A percentile compares a stretch with the other conserved stretches of the same genome.
phyloP scores from a whole-genome alignment of 2,113 vertebrate genomes.

The Grus americana region DNA sequence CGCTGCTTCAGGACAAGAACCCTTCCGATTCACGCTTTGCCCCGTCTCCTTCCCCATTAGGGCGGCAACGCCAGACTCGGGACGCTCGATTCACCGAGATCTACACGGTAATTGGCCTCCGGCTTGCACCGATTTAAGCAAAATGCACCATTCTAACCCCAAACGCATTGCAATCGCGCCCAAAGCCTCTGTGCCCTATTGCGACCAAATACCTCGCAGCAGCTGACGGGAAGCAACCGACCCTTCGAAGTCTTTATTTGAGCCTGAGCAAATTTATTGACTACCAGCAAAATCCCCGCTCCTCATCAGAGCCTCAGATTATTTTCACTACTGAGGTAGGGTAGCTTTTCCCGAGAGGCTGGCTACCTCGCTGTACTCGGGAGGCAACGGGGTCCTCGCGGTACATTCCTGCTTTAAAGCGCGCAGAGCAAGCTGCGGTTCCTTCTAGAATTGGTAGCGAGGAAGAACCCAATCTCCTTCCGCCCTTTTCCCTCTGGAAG shows the following conservation, averaged over 20 bases:
- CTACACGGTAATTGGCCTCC: neutral
- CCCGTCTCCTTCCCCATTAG: neutral
- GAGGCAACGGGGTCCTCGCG: neutral
- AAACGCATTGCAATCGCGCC: rapidly evolving
- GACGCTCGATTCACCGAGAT: neutral
- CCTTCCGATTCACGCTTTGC: neutral
- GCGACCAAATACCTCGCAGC: neutral
- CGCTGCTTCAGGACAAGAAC: neutral
- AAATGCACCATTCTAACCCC: too few species aligned
- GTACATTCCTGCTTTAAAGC: neutral
- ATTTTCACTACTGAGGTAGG: rapidly evolving
- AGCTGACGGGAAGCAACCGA: neutral
- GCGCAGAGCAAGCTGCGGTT: neutral
- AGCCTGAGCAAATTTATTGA: neutral
- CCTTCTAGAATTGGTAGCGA: neutral
- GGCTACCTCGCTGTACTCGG: neutral
- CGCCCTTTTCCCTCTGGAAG: neutral
- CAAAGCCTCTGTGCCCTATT: neutral
- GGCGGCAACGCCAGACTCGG: neutral
- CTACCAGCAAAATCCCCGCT: neutral
- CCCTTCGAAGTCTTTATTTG: too few species aligned
- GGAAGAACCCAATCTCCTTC: neutral
- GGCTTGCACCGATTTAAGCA: neutral
- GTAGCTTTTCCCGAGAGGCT: neutral
- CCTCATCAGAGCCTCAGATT: neutral